phyloP scores from a whole-genome alignment of 2,113 vertebrate species.

The Cyphomyrus plagiostoma region DNA sequence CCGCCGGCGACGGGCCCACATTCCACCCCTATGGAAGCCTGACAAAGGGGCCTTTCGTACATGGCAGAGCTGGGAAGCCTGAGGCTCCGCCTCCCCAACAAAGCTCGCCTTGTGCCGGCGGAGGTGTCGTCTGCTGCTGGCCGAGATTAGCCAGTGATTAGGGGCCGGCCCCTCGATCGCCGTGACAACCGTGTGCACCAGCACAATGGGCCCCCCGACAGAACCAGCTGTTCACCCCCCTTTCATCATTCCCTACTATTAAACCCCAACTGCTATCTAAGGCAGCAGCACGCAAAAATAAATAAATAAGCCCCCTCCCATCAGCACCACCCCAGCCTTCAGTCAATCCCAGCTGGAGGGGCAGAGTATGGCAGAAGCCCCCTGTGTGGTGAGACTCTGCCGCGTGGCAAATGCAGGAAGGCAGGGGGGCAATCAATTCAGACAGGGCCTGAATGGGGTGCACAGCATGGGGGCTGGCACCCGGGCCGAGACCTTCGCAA shows the following conservation, averaged over 20 bases:
- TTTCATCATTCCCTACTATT: slow-evolving; percentile 16
- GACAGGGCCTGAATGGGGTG: neutral
- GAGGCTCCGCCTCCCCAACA: slow-evolving; percentile 45
- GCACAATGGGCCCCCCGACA: slow-evolving; percentile 63
- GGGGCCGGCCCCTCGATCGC: slow-evolving; percentile 59
- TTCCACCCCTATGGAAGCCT: slow-evolving; percentile 18
- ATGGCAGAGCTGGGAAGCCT: slow-evolving; percentile 31
- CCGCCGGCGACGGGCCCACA: slow-evolving; percentile 37
- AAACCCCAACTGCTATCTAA: neutral
- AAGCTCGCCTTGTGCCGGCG: slow-evolving; percentile 60
- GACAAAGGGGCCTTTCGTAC: slow-evolving; percentile 35
- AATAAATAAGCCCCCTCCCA: neutral
- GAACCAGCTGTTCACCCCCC: slow-evolving; percentile 70
- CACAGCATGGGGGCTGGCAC: neutral
- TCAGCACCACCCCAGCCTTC: neutral
- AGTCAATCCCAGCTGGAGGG: neutral
- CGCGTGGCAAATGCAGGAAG: neutral
- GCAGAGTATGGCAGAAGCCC: neutral
- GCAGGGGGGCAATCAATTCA: neutral
- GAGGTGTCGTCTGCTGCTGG: slow-evolving; percentile 61
- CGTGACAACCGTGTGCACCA: slow-evolving; percentile 60
- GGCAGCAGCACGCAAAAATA: slow-evolving; percentile 54
- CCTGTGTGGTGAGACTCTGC: neutral
- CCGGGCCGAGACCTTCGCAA: neutral
- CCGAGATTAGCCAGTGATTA: slow-evolving; percentile 72